Evolutionary conservation across 2,113 vertebrate genomes (phyloP).

Genomic region (Aplodontia rufa): DNA sequence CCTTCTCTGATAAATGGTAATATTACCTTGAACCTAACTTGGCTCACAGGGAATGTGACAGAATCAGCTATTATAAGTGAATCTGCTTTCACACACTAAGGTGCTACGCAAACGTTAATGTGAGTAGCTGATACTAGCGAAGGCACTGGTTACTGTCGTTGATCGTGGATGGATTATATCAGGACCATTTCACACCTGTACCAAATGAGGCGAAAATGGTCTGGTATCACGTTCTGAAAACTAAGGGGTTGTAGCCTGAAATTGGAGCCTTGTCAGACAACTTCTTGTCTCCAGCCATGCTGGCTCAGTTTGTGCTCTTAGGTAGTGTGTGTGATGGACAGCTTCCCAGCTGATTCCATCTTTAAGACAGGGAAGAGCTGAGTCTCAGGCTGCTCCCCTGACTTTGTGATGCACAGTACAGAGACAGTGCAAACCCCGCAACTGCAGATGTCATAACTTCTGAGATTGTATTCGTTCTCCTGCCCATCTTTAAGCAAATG

Average conservation of each 20-base stretch:
- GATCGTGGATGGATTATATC: neutral
- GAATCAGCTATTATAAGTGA: neutral
- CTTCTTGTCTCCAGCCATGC: neutral
- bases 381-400: neutral
- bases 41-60: neutral
- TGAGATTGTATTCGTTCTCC: neutral
- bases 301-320: neutral
- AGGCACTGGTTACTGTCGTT: neutral
- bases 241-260: neutral
- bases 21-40: neutral
- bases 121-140: neutral
- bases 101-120: neutral
- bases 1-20: conserved; percentile 30
- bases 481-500: neutral
- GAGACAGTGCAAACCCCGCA: neutral
- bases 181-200: neutral
- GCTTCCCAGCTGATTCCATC: conserved; percentile 48
- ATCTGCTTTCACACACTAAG: conserved; percentile 8
- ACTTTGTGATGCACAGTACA: neutral
- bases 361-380: neutral
- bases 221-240: neutral
- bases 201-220: neutral
- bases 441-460: neutral
- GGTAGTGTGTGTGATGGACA: conserved; percentile 9
- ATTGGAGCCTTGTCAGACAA: conserved; percentile 1